Percentiles rank a stretch among this genome's conserved stretches.
Conservation (phyloP, 2,797 vertebrate genomes). For the Syngnathus acus region DNA sequence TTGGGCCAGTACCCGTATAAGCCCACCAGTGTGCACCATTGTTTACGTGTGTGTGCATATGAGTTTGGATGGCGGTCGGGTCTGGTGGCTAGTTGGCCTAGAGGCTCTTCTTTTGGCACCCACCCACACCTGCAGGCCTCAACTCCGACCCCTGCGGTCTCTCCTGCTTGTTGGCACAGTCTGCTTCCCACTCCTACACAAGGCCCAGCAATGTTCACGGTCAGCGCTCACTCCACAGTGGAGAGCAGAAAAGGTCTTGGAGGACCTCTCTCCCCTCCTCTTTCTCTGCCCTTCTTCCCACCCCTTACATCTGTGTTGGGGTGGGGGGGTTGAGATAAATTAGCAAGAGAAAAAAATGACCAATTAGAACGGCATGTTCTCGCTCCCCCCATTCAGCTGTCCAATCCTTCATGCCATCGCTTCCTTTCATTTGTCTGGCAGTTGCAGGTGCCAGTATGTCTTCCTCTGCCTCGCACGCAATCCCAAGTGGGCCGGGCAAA, state of each 20-base stretch:
- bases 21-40: neutral
- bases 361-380: slow-evolving; percentile 53
- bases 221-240: slow-evolving; percentile 36
- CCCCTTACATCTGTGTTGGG: slow-evolving; percentile 46
- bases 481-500: slow-evolving; percentile 29
- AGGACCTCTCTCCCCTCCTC: slow-evolving; percentile 7
- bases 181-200: slow-evolving; percentile 26
- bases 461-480: slow-evolving; percentile 40
- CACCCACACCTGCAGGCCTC: slow-evolving; percentile 41
- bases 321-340: slow-evolving; percentile 44
- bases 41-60: slow-evolving; percentile 1
- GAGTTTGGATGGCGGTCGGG: neutral
- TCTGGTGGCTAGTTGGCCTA: slow-evolving; percentile 11
- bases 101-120: slow-evolving; percentile 26
- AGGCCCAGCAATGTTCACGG: slow-evolving; percentile 34
- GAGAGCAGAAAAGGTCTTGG: slow-evolving; percentile 17
- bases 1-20: neutral
- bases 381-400: slow-evolving; percentile 43
- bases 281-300: slow-evolving; percentile 18
- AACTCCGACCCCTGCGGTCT: slow-evolving; percentile 39
- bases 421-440: slow-evolving; percentile 44
- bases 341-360: slow-evolving; percentile 48
- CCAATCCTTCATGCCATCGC: slow-evolving; percentile 25
- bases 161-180: slow-evolving; percentile 25
- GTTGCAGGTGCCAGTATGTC: slow-evolving; percentile 49